Evolutionary conservation across 2,113 vertebrate genomes (phyloP).

Genomic region (Microcebus lehilahytsara): DNA sequence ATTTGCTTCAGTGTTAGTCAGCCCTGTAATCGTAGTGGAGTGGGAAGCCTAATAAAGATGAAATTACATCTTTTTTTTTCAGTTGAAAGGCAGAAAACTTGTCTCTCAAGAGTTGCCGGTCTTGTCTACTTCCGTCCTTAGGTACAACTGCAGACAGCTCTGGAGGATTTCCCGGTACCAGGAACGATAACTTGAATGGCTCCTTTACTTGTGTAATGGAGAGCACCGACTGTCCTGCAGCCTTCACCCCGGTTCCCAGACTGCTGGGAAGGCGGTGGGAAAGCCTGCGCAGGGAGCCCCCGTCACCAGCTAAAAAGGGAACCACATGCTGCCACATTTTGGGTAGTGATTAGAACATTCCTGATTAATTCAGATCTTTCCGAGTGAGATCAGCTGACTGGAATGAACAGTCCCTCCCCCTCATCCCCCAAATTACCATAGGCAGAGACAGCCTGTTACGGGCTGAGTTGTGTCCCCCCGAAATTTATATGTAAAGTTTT

Average conservation of each 20-base stretch:
- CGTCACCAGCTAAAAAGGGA: not conserved
- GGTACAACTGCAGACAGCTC: not conserved
- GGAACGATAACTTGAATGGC: not conserved
- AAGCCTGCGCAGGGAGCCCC: not conserved
- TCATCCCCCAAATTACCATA: not conserved
- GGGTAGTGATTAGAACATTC: not conserved
- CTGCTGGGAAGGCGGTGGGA: not conserved
- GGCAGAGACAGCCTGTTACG: not conserved
- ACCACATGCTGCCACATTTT: not conserved
- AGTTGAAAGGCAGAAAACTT: not conserved
- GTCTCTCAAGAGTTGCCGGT: not conserved
- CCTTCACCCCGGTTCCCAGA: not conserved
- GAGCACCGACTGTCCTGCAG: not conserved
- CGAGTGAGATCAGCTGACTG: not conserved
- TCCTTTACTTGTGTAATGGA: not conserved
- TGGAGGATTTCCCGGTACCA: not conserved
- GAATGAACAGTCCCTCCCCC: not conserved
- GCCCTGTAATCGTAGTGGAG: not conserved
- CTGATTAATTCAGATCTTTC: not conserved
- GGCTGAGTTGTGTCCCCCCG: not conserved
- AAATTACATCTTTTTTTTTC: not conserved
- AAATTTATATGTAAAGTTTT: not conserved
- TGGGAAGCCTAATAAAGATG: not conserved
- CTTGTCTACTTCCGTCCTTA: not conserved
- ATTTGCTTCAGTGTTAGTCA: conserved; percentile 38